Evolutionary conservation across 2,888 invertebrate genomes (phyloP).

Genomic region (Thereva nobilitata): DNA sequence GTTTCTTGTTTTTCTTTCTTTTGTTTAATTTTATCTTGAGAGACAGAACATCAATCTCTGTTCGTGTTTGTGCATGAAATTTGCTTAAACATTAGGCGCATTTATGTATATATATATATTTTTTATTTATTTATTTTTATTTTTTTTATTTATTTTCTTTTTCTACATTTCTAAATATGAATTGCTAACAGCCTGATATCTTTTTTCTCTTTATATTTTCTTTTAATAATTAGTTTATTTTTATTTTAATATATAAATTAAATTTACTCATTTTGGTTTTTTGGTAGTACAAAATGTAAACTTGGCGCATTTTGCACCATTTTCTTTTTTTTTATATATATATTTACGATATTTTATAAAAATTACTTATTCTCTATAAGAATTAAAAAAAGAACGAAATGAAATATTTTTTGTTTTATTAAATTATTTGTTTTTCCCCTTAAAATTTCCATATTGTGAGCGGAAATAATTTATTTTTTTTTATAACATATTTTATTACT

Average conservation of each 20-base stretch:
- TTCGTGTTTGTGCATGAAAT: conserved; percentile 24
- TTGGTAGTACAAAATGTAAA: conserved; percentile 33
- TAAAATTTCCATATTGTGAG: conserved; percentile 28
- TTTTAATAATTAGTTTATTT: conserved; percentile 11
- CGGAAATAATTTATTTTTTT: conserved; percentile 19
- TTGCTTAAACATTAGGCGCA: conserved; percentile 28
- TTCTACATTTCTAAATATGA: background rate
- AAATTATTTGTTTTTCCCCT: too few relatives aligned
- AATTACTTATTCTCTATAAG: conserved; percentile 23
- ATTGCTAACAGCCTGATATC: conserved; percentile 32
- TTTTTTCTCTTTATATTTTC: conserved; percentile 15
- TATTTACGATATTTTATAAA: conserved; percentile 28
- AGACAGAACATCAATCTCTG: conserved; percentile 22
- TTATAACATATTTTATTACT: background rate
- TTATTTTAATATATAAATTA: background rate
- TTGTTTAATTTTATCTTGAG: conserved; percentile 2
- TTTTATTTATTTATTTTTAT: conserved; percentile 1
- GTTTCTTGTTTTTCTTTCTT: background rate
- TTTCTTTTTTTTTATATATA: background rate
- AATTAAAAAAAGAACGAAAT: conserved; percentile 23
- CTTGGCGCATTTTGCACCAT: conserved; percentile 15
- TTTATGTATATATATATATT: conserved; percentile 14
- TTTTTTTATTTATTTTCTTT: too few relatives aligned
- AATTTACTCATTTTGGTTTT: conserved; percentile 21
- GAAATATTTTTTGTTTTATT: too few relatives aligned